phyloP scores from a whole-genome alignment of 2,797 vertebrate species.

The Enteromius thamalakanensis region DNA sequence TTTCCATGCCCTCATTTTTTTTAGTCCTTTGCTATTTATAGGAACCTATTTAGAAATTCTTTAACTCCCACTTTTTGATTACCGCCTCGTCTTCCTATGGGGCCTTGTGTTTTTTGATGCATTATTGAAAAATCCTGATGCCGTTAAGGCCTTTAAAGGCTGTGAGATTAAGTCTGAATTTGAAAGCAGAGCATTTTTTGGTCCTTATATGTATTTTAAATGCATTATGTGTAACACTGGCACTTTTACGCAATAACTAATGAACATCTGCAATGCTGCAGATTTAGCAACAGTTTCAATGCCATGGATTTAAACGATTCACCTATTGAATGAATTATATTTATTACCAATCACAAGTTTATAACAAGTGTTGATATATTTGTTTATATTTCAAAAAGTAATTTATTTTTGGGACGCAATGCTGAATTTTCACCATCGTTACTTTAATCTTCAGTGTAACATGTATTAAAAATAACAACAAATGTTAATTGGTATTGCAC shows the following conservation, averaged over 20 bases:
- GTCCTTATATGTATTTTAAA: slow-evolving; percentile 8
- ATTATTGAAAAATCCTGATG: slow-evolving; percentile 75
- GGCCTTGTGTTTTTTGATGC: slow-evolving; percentile 71
- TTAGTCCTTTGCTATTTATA: slow-evolving; percentile 76
- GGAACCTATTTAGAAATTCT: slow-evolving; percentile 77
- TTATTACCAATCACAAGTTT: not conserved
- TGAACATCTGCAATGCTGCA: not conserved
- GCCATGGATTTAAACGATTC: not conserved
- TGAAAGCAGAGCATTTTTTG: slow-evolving; percentile 4
- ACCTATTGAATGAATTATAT: not conserved
- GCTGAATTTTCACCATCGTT: not conserved
- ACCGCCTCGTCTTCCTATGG: slow-evolving; percentile 66
- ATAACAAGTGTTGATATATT: not conserved
- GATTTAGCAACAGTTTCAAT: not conserved
- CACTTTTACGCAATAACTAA: not conserved
- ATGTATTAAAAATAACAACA: not conserved
- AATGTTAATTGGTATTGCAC: not conserved
- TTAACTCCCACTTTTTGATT: slow-evolving; percentile 78
- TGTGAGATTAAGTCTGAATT: slow-evolving; percentile 33
- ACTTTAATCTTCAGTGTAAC: not conserved
- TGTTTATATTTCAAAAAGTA: too few species aligned
- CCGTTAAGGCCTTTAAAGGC: slow-evolving; percentile 58
- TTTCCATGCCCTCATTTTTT: slow-evolving; percentile 75
- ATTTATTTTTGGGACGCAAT: not conserved
- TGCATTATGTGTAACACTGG: slow-evolving; percentile 14